Evolutionary conservation across 64 coral and sea anemone species (phyloP).

Genomic region (Catalaphyllia jardinei): DNA sequence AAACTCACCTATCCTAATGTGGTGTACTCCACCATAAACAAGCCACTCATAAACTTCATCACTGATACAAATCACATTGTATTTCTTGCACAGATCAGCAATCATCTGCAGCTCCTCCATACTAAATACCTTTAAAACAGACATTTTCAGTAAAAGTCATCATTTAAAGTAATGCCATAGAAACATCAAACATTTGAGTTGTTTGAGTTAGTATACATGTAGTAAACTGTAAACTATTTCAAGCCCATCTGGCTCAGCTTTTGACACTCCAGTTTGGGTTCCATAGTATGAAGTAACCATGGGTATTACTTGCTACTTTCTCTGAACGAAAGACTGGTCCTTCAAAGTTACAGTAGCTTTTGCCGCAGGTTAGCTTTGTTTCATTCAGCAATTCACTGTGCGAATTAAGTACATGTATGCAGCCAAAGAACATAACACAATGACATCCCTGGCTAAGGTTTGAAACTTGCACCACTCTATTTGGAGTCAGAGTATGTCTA

Average conservation of each 20-base stretch:
- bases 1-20: constrained; percentile 80
- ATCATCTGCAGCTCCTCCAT: constrained; percentile 83
- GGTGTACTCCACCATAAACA: constrained; percentile 79
- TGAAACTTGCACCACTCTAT: no score
- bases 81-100: constrained; percentile 79
- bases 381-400: not conserved
- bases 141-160: not conserved
- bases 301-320: no score
- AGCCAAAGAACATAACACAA: no score
- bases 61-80: constrained; percentile 95
- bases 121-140: constrained; percentile 70
- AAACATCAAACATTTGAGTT: not conserved
- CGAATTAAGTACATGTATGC: no score
- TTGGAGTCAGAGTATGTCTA: no score
- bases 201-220: no score
- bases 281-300: not conserved
- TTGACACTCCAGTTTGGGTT: no score
- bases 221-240: no score
- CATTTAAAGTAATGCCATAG: not conserved
- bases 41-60: constrained; percentile 99
- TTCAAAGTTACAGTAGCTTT: no score
- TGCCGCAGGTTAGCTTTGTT: no score
- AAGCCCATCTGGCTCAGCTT: no score
- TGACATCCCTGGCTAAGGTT: not conserved
- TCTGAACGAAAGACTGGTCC: no score